Base-by-base conservation (phyloP, 2,113 vertebrate species). In the Bubo scandiacus region DNA sequence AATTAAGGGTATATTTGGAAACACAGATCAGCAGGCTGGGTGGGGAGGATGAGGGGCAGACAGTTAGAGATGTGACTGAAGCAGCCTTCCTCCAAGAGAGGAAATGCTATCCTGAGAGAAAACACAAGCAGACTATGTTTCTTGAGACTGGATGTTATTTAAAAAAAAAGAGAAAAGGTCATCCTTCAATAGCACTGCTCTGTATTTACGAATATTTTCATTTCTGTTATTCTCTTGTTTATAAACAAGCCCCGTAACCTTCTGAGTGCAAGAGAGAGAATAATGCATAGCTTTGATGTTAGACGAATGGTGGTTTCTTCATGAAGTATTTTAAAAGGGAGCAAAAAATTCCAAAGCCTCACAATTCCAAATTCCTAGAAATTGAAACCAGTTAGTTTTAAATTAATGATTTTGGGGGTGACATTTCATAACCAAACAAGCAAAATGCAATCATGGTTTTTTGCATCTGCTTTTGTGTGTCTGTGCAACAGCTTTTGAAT, bases 81-180 rank as follows among this genome's bases (percentile, higher is more conserved):
- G 70, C 77, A 59, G 67, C 74, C 65, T 92, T 96, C 90, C 84
- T 97, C 67, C 67, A 81, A 92, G 63, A 95, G 77, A 94, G 88
- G 90, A 97, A 97, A 94, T 58, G 75, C 68, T 95, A 32, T 84
- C 94, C 86, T 92, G 85, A 81, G 89, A 73, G 92, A 94, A 90
- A 91, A 36, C n/a, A 80, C 80, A 74, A 72, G 78, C 19, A 88
- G 87, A 82, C 62, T 54, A 4, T 58, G 62, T 71, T 93, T 58
- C 86, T 88, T 61, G 83, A 95, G 55, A 78, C 21, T 81, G 84
- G 43, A 49, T 88, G 34, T 83, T 81, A 88, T 54, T 92, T 29
- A 85, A 72, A 54, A 29, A 29, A 81, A 72, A 72, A 30, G 12
- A 72, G 5, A 62, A 74, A 91, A 94, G 30, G 66, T 68, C 49